Conservation (phyloP, 2,888 invertebrate species). For the Agonopterix heracliana region DNA sequence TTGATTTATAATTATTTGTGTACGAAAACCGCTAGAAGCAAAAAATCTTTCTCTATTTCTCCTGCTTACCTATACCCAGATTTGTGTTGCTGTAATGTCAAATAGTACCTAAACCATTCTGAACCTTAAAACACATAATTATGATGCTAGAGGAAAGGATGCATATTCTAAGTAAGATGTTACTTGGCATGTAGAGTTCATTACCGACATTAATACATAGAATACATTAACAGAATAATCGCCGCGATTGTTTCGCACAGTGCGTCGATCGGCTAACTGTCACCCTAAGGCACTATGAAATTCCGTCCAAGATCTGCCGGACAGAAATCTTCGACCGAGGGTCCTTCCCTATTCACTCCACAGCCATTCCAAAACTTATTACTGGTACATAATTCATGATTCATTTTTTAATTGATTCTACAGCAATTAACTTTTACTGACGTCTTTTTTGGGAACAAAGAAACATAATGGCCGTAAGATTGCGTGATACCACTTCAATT, state of each 20-base stretch:
- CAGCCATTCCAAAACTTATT: slow-evolving; percentile 29
- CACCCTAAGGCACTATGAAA: slow-evolving; percentile 21
- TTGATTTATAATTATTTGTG: too few species aligned
- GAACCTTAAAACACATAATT: too few species aligned
- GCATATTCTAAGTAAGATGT: too few species aligned
- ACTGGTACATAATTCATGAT: slow-evolving; percentile 45
- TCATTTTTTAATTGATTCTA: slow-evolving; percentile 47
- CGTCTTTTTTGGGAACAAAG: slow-evolving; percentile 18
- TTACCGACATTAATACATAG: too few species aligned
- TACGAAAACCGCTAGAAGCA: too few species aligned
- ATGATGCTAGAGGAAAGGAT: too few species aligned
- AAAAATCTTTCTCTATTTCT: too few species aligned
- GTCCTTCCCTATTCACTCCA: slow-evolving; percentile 29
- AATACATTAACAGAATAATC: too few species aligned
- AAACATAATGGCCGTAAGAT: slow-evolving; percentile 10
- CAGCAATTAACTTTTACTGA: slow-evolving; percentile 40
- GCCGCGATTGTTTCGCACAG: slow-evolving; percentile 6
- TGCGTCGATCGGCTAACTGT: slow-evolving; percentile 15
- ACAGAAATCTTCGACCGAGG: slow-evolving; percentile 30
- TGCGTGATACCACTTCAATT: slow-evolving; percentile 8
- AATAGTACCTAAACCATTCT: too few species aligned
- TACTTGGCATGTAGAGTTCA: too few species aligned
- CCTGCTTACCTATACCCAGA: too few species aligned
- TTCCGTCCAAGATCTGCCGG: slow-evolving; percentile 29
- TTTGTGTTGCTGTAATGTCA: too few species aligned